Conservation (phyloP, 2,113 vertebrate species). For the Mugil cephalus region DNA sequence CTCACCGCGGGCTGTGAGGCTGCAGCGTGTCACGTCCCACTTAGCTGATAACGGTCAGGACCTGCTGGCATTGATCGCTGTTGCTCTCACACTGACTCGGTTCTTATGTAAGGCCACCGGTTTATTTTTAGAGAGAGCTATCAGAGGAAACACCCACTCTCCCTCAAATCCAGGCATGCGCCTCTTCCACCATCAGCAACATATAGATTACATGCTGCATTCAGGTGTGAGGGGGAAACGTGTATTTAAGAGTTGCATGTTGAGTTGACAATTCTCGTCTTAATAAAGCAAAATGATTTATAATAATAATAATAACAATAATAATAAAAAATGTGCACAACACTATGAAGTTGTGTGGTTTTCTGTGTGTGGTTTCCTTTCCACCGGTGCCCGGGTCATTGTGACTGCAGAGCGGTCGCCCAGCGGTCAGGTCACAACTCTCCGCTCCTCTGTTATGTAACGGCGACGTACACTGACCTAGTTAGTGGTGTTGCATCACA, state of each 20-base stretch:
- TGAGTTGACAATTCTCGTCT: no score
- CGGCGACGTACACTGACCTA: constrained; percentile 30
- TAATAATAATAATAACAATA: no score
- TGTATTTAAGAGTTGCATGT: neutral
- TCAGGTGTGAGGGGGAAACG: no score
- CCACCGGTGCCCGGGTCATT: neutral
- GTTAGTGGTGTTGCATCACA: constrained; percentile 25
- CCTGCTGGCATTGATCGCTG: constrained; percentile 55
- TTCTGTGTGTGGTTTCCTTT: neutral
- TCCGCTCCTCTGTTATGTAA: constrained; percentile 51
- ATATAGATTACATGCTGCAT: constrained; percentile 41
- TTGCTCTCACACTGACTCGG: constrained; percentile 30
- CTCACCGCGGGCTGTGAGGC: neutral
- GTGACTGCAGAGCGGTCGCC: constrained; percentile 26
- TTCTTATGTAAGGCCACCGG: constrained; percentile 66
- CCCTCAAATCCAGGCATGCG: constrained; percentile 37
- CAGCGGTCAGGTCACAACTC: constrained; percentile 48
- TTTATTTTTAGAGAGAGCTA: constrained; percentile 68
- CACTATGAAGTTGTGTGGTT: neutral
- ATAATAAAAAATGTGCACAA: neutral
- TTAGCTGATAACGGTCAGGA: constrained; percentile 36
- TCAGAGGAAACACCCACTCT: constrained; percentile 54
- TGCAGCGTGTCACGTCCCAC: constrained; percentile 15
- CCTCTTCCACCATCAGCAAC: constrained; percentile 34
- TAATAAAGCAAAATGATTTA: no score